Evolutionary conservation across 23 tunicate genomes (phyloP), one percentile per base, ranked within the genome.

Genomic region (Aplidium turbinatum): DNA sequence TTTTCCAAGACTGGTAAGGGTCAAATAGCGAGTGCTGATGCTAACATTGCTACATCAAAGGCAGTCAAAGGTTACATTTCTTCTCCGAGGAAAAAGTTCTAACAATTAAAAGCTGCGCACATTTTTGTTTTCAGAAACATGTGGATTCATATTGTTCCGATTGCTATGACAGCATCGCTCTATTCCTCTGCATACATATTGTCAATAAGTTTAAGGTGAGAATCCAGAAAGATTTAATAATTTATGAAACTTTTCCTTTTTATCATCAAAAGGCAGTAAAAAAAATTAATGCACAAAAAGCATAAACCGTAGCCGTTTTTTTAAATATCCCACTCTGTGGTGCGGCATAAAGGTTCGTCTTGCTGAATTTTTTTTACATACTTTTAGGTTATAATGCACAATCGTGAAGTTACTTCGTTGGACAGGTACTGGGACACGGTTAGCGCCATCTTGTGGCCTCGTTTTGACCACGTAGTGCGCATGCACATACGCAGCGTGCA

Each of bases 161-260:
- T 25, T 86, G 88, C 60, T 86, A 75, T 50, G 98, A 93, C 63
- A 55, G 90, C 34, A 73, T 93, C 42, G 98, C 85, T 11, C 60
- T 93, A 13, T 86, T 93, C 34, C 79, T 93, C 3, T 93, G 98
- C 68, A 86, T 93, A 35, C 98, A 93, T 38, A 76, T 93, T 40
- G 88, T 86, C 4, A 39, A 75, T 35, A 91, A 79, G 58, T 91
- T 64, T 42, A 61, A 54, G 74, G 91, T 85, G 48, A 75, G 73
- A 42, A 9, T 9, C 13, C 50, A 9, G 13, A 42, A 42, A 9
- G 16, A 9, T 42, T 42, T 42, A 42, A 9, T 42, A 9, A 11
- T 16, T 42, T 11, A 11, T 42, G 50, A 16, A 42, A 42, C 50
- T 42, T 42, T 9, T 42, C 50, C 11, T 42, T 42, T 11, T 11